phyloP scores from a whole-genome alignment of 1,140 invertebrate genomes.

The Oryzaephilus surinamensis region DNA sequence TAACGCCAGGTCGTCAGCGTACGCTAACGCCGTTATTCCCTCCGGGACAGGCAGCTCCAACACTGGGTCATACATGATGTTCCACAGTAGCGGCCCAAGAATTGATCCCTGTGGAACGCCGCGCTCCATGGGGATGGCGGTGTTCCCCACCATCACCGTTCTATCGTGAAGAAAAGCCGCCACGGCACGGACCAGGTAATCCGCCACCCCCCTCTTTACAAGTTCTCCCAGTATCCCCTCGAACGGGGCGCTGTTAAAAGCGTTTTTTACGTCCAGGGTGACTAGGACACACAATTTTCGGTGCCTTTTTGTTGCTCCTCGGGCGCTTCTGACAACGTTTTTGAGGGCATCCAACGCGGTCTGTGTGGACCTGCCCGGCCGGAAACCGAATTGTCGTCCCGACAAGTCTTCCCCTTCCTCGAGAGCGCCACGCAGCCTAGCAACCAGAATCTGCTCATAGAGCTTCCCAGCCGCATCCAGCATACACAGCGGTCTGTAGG shows the following conservation, averaged over 20 bases:
- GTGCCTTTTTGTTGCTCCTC: neutral
- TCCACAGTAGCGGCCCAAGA: conserved; percentile 36
- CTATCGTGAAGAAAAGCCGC: neutral
- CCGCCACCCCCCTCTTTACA: neutral
- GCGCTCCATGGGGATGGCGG: neutral
- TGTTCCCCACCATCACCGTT: neutral
- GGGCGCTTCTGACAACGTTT: neutral
- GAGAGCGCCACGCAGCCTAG: conserved; percentile 15
- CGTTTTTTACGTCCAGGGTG: neutral
- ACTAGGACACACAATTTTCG: neutral
- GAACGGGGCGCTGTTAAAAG: neutral
- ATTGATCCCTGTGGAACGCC: conserved; percentile 41
- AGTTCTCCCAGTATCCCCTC: neutral
- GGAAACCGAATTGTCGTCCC: conserved; percentile 18
- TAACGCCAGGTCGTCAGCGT: conserved; percentile 18
- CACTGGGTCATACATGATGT: conserved; percentile 34
- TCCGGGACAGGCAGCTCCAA: conserved; percentile 19
- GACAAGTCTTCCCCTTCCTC: conserved; percentile 9
- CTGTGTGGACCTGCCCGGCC: conserved; percentile 13
- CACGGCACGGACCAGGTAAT: neutral
- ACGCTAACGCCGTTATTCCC: conserved; percentile 14
- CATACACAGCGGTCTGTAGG: conserved; percentile 29
- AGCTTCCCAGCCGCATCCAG: conserved; percentile 25
- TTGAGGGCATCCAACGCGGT: neutral
- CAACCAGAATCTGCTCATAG: conserved; percentile 18